Conservation (phyloP, 37 sponge, comb jelly and placozoan genomes). For the Aplysina aerophoba region DNA sequence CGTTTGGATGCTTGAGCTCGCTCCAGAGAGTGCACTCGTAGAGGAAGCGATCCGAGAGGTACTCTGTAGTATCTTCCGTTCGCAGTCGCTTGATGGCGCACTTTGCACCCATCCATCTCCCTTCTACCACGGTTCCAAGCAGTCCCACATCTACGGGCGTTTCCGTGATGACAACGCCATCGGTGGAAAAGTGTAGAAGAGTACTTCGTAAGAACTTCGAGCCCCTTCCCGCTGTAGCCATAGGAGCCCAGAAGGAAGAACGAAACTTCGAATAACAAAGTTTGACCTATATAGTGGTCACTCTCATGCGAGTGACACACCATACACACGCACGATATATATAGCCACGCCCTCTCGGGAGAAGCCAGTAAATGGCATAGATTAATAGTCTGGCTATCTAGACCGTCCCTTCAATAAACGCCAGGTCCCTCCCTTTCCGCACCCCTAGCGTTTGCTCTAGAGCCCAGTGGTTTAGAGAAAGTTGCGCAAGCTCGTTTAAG, state of each 20-base stretch:
- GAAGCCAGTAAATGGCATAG: too few species aligned
- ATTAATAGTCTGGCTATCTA: too few species aligned
- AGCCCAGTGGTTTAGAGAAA: too few species aligned
- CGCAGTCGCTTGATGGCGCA: slow-evolving; percentile 15
- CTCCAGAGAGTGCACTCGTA: slow-evolving; percentile 11
- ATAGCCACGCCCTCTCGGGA: too few species aligned
- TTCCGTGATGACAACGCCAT: neutral
- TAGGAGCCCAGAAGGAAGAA: neutral
- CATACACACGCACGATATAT: too few species aligned
- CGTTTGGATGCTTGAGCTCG: slow-evolving; percentile 22
- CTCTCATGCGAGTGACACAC: too few species aligned
- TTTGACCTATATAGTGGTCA: neutral
- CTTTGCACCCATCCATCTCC: slow-evolving; percentile 1
- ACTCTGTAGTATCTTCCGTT: neutral
- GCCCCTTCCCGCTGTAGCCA: too few species aligned
- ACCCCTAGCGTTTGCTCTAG: too few species aligned
- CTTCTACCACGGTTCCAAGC: slow-evolving; percentile 7
- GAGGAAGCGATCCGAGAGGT: slow-evolving; percentile 20
- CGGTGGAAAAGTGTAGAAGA: neutral
- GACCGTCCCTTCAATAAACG: too few species aligned
- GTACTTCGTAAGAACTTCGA: too few species aligned
- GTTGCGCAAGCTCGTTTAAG: too few species aligned
- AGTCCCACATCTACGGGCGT: slow-evolving; percentile 10
- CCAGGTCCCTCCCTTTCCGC: too few species aligned
- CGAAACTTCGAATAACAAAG: neutral